phyloP scores from a whole-genome alignment of 2,113 vertebrate species.

The Phocoena sinus region DNA sequence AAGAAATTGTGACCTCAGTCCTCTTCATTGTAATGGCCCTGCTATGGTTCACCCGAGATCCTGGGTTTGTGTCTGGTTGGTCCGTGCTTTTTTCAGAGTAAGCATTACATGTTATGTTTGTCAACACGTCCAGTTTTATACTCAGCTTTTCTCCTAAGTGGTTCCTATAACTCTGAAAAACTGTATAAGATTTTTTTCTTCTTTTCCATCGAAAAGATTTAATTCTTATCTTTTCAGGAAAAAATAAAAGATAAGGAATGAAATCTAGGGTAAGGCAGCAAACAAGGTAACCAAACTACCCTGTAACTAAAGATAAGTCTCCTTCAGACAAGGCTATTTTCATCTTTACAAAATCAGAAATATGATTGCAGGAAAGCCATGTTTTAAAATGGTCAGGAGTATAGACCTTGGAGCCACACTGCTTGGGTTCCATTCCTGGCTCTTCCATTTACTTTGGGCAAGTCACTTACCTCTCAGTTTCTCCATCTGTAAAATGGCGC shows the following conservation, averaged over 20 bases:
- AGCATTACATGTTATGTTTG: slow-evolving; percentile 70
- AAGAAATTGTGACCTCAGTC: slow-evolving; percentile 87
- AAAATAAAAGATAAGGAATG: background rate
- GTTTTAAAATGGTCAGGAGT: no score
- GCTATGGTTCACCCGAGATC: slow-evolving; percentile 91
- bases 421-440: background rate
- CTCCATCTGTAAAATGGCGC: background rate
- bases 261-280: background rate
- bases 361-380: background rate
- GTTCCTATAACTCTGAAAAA: background rate
- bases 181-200: background rate
- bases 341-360: background rate
- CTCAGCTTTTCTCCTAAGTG: background rate
- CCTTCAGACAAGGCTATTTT: background rate
- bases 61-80: slow-evolving; percentile 94
- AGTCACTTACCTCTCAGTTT: background rate
- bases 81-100: slow-evolving; percentile 87
- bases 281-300: background rate
- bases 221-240: background rate
- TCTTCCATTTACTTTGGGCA: background rate
- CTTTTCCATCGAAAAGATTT: background rate
- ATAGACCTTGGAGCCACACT: background rate
- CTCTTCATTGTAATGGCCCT: slow-evolving; percentile 89
- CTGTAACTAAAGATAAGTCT: background rate
- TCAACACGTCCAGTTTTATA: background rate